These are phyloP conservation scores for Sebastes fasciatus DNA, from an alignment of 2,113 vertebrate genomes.

Conservation along the genomic window DNA sequence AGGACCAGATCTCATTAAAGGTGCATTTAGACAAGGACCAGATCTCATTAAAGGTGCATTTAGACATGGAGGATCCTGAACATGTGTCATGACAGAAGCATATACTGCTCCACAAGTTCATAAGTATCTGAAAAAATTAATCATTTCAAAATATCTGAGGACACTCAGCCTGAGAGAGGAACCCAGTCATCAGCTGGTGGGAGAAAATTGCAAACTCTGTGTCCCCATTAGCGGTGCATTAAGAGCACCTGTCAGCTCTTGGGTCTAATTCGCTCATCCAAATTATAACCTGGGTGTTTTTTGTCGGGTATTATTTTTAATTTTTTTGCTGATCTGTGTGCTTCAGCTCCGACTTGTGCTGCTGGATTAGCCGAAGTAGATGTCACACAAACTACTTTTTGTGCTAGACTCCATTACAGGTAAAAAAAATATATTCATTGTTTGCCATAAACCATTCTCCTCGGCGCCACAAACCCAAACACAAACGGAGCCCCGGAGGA, in stretches of 20 bases:
- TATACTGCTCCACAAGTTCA: slow-evolving; percentile 29
- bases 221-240: slow-evolving; percentile 59
- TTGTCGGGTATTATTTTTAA: not conserved
- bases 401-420: slow-evolving; percentile 19
- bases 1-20: slow-evolving; percentile 61
- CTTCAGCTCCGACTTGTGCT: not conserved
- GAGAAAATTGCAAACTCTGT: slow-evolving; percentile 54
- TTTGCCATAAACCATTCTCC: slow-evolving; percentile 39
- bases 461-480: slow-evolving; percentile 33
- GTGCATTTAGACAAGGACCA: slow-evolving; percentile 34
- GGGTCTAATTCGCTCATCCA: slow-evolving; percentile 45
- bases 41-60: slow-evolving; percentile 62
- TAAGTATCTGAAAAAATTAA: slow-evolving; percentile 7
- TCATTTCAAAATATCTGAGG: slow-evolving; percentile 37
- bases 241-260: slow-evolving; percentile 68
- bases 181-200: slow-evolving; percentile 39
- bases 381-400: slow-evolving; percentile 15
- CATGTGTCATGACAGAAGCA: slow-evolving; percentile 37
- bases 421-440: slow-evolving; percentile 39
- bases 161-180: slow-evolving; percentile 9
- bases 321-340: not conserved
- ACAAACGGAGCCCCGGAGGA: slow-evolving; percentile 28
- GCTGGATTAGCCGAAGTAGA: slow-evolving; percentile 17
- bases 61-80: slow-evolving; percentile 40
- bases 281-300: slow-evolving; percentile 37